A percentile compares a stretch with the other conserved stretches of the same genome.
Conservation (phyloP, 1,140 invertebrate genomes). For the Diploscapter pachys region DNA sequence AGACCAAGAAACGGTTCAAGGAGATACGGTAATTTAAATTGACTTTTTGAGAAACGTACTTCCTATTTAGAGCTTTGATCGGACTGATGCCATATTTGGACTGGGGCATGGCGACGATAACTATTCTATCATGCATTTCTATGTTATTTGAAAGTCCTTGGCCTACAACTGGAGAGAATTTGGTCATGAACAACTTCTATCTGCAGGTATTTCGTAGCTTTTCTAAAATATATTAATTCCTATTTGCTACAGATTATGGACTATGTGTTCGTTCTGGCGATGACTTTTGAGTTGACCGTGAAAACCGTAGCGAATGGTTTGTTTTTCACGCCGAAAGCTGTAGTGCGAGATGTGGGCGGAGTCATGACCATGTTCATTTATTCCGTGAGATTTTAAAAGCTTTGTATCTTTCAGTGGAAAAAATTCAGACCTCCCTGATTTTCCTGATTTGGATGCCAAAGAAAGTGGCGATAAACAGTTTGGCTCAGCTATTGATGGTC, state of each 20-base stretch:
- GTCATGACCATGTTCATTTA: constrained; percentile 95
- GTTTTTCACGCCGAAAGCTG: constrained; percentile 97
- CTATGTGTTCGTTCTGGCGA: constrained; percentile 94
- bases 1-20: constrained; percentile 35
- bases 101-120: constrained; percentile 98
- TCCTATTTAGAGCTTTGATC: constrained; percentile 60
- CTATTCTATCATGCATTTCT: constrained; percentile 89
- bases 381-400: constrained; percentile 69
- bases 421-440: constrained; percentile 76
- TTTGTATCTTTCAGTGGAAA: background rate
- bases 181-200: constrained; percentile 54
- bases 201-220: constrained; percentile 34
- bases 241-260: constrained; percentile 79
- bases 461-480: constrained; percentile 82
- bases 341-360: constrained; percentile 93
- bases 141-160: constrained; percentile 93
- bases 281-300: constrained; percentile 92
- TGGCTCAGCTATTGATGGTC: constrained; percentile 90
- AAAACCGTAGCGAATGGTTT: constrained; percentile 96
- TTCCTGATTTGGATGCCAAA: constrained; percentile 97
- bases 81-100: constrained; percentile 96
- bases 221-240: background rate
- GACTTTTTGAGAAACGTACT: constrained; percentile 33
- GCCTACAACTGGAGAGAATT: constrained; percentile 56
- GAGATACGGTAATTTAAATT: constrained; percentile 16